Percentiles rank a stretch among this genome's conserved stretches.
These are phyloP conservation scores for Abrostola tripartita DNA, from an alignment of 2,888 invertebrate species.

Conservation along the genomic window DNA sequence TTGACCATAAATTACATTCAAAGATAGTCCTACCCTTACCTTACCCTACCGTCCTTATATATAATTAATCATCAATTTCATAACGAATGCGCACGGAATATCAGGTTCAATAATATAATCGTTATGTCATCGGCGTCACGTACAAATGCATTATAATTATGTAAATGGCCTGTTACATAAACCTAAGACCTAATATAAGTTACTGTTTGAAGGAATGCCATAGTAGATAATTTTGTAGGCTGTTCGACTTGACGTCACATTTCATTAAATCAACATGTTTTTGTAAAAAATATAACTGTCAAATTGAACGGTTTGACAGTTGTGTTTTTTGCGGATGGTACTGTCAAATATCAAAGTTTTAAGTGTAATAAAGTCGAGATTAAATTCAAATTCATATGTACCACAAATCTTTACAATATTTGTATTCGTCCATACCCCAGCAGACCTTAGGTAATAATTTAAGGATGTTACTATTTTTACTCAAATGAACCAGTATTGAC, in stretches of 20 bases:
- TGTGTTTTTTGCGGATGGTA: background rate
- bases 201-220: slow-evolving; percentile 47
- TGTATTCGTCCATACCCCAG: background rate
- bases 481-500: slow-evolving; percentile 7
- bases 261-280: slow-evolving; percentile 8
- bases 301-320: background rate
- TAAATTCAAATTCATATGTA: too few species aligned
- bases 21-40: too few species aligned
- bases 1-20: too few species aligned
- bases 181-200: slow-evolving; percentile 46
- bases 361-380: too few species aligned
- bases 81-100: slow-evolving; percentile 14
- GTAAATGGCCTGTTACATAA: slow-evolving; percentile 44
- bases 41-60: too few species aligned
- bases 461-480: background rate
- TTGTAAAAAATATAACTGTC: slow-evolving; percentile 7
- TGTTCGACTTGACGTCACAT: slow-evolving; percentile 15
- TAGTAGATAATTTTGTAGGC: slow-evolving; percentile 46
- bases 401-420: background rate
- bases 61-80: too few species aligned
- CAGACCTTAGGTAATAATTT: too few species aligned
- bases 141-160: slow-evolving; percentile 40
- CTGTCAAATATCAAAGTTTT: background rate
- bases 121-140: slow-evolving; percentile 37
- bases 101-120: slow-evolving; percentile 28